Base-by-base conservation (phyloP, 2,797 vertebrate genomes). In the Ptychobarbus kaznakovi region DNA sequence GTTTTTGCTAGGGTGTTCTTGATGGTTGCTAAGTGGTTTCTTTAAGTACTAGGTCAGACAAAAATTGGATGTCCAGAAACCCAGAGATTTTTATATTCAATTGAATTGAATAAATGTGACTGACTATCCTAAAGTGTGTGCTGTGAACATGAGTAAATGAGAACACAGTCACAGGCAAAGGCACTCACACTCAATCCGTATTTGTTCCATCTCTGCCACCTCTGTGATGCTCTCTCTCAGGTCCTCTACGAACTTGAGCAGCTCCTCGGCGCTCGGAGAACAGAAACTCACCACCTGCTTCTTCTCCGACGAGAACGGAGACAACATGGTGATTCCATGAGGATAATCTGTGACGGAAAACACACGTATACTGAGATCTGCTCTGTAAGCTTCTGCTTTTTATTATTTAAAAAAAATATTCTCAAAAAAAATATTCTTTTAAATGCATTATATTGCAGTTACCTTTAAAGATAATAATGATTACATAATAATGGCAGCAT, bases 141-240 rank as follows among this genome's bases (percentile, higher is more conserved):
- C 40, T 42, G 40, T 63, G 22, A 42, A 25, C n/a, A 61, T 3
- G 13, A 16, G 22, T 42, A 42, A 78, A 42, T 78, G 6, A 78
- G 13, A 25, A 20, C 0, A 6, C 44, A 9, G 46, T 42, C 11
- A 72, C 51, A 72, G 10, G 15, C 16, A 13, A 20, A 51, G 16
- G 5, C 28, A 76, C 97, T 98, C 96, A 99, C 98, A 99, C 92
- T 99, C 97, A 90, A 99, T 99, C 89, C 98, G 97, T 90, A 99
- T 98, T 93, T 99, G 98, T 90, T 99, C 98, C 97, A 99, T 98
- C 94, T 99, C 98, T 0, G 97, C 97, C 92, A 99, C 98, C 94
- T 99, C 98, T 5, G 97, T 94, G 82, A 99, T 99, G 25, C 98
- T 98, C 88, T 99, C 98, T 90, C 97, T 95, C 91, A 99, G 96